Evolutionary conservation across 2,797 vertebrate genomes (phyloP).

Genomic region (Cyprinodon diabolis): DNA sequence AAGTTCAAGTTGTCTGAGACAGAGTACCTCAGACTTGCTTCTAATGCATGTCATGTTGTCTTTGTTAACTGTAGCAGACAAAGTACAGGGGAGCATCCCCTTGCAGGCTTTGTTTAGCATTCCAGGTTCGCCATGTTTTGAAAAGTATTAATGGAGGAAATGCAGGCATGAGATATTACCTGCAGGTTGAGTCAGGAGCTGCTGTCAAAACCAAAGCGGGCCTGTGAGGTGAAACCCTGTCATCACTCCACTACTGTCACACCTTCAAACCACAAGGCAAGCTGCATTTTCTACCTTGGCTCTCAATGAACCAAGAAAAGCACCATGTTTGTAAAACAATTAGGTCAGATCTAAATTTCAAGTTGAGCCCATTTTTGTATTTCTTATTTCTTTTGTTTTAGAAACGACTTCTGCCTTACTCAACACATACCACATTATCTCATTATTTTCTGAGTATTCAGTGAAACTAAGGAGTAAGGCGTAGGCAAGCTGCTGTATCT

Average conservation of each 20-base stretch:
- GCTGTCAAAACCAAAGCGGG: slow-evolving; percentile 47
- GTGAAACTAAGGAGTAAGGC: slow-evolving; percentile 9
- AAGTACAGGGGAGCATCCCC: slow-evolving; percentile 58
- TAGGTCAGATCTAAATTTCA: slow-evolving; percentile 2
- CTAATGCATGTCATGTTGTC: slow-evolving; percentile 68
- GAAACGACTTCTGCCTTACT: background rate
- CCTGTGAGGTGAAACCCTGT: slow-evolving; percentile 50
- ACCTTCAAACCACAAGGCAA: slow-evolving; percentile 26
- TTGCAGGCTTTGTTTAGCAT: slow-evolving; percentile 74
- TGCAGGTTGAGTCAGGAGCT: slow-evolving; percentile 72
- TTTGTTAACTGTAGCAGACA: slow-evolving; percentile 65
- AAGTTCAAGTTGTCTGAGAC: slow-evolving; percentile 21
- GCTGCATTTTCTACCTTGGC: slow-evolving; percentile 33
- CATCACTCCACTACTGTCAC: slow-evolving; percentile 31
- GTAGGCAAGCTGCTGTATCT: slow-evolving; percentile 12
- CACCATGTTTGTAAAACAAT: slow-evolving; percentile 36
- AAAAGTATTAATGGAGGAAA: slow-evolving; percentile 70
- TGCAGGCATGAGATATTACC: slow-evolving; percentile 65
- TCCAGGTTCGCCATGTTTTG: slow-evolving; percentile 72
- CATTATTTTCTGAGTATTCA: slow-evolving; percentile 13
- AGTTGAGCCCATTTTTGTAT: background rate
- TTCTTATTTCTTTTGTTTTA: background rate
- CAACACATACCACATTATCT: background rate
- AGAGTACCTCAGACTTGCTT: slow-evolving; percentile 9
- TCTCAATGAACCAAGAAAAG: slow-evolving; percentile 36